Conservation (phyloP, 2,113 vertebrate species). For the Spermophilus dauricus region DNA sequence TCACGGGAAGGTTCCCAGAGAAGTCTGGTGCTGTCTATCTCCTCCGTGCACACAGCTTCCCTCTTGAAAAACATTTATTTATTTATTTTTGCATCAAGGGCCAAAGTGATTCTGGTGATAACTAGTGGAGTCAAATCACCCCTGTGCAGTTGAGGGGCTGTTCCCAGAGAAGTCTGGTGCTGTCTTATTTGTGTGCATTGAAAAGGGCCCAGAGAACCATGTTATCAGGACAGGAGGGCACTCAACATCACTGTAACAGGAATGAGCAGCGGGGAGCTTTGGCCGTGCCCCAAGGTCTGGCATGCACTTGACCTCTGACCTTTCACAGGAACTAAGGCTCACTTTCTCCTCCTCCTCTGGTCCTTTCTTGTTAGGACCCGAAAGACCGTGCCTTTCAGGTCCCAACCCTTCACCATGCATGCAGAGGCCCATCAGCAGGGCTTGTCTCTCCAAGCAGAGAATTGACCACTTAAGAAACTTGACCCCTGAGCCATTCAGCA, state of each 20-base stretch:
- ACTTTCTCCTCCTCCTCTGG: not conserved
- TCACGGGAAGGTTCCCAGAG: not conserved
- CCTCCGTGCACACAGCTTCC: too few relatives aligned
- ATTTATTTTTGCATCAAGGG: too few relatives aligned
- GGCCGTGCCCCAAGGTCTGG: not conserved
- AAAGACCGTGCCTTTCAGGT: not conserved
- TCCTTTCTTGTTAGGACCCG: too few relatives aligned
- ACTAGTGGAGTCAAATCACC: too few relatives aligned
- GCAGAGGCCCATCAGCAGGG: rapidly evolving
- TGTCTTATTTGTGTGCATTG: not conserved
- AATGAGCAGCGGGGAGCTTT: not conserved
- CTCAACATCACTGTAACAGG: too few relatives aligned
- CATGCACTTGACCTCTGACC: not conserved
- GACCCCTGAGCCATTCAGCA: not conserved
- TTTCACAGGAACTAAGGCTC: not conserved
- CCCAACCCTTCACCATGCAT: not conserved
- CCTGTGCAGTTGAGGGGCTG: too few relatives aligned
- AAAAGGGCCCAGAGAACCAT: not conserved
- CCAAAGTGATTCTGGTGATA: too few relatives aligned
- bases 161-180: too few relatives aligned
- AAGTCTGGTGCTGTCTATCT: too few relatives aligned
- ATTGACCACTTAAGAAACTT: rapidly evolving
- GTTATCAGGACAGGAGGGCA: not conserved
- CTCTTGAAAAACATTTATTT: too few relatives aligned
- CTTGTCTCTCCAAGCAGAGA: not conserved